Evolutionary conservation across 1,140 invertebrate species (phyloP).

Genomic region (Hermetia illucens): DNA sequence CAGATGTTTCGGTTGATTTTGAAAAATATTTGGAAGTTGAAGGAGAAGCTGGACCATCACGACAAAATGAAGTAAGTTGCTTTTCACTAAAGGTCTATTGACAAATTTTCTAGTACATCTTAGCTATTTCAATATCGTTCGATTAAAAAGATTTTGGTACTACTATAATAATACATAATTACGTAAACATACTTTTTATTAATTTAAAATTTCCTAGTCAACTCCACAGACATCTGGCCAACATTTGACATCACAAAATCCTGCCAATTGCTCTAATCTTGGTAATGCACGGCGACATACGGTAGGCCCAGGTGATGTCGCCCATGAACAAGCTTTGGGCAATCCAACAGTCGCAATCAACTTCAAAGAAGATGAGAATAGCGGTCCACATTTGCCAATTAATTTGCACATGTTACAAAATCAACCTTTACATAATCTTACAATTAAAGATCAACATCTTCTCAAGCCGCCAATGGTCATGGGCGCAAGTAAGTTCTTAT

Average conservation of each 20-base stretch:
- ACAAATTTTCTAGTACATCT: too few species aligned
- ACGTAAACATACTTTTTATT: not conserved
- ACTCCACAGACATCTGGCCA: not conserved
- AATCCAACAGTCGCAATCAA: constrained; percentile 22
- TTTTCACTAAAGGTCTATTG: too few species aligned
- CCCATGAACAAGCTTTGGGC: constrained; percentile 50
- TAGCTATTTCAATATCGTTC: too few species aligned
- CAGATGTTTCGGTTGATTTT: constrained; percentile 21
- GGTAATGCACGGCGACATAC: constrained; percentile 64
- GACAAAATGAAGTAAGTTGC: constrained; percentile 21
- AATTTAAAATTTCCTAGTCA: not conserved
- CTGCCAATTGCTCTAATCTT: constrained; percentile 12
- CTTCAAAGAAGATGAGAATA: constrained; percentile 19
- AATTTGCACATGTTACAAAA: constrained; percentile 61
- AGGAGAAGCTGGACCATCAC: constrained; percentile 21
- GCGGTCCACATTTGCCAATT: constrained; percentile 45
- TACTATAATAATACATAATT: too few species aligned
- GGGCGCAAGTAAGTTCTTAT: constrained; percentile 55
- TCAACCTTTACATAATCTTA: constrained; percentile 64
- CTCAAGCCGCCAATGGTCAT: constrained; percentile 81
- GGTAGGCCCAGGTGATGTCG: constrained; percentile 78
- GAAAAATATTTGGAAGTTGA: constrained; percentile 35
- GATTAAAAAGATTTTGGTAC: too few species aligned
- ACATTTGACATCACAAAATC: constrained; percentile 20
- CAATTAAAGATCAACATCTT: constrained; percentile 85